A percentile compares a stretch with the other conserved stretches of the same genome.
Conservation (phyloP, 2,797 vertebrate genomes). For the Myotis vivesi region DNA sequence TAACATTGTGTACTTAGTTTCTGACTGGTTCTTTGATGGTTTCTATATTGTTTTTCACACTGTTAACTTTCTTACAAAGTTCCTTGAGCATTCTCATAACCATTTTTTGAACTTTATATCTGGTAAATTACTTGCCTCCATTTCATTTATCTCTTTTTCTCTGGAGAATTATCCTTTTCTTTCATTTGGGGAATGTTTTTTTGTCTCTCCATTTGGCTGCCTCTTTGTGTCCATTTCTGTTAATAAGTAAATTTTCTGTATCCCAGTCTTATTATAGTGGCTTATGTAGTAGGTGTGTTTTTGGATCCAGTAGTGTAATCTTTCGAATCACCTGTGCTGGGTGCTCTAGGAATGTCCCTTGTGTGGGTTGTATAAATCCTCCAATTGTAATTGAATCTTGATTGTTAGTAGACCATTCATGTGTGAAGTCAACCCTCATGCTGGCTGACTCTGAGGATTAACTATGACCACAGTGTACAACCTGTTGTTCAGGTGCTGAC, state of each 20-base stretch:
- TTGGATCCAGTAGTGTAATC: not conserved
- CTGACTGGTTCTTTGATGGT: not conserved
- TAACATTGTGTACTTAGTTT: not conserved
- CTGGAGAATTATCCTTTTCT: not conserved
- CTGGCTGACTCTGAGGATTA: not conserved
- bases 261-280: not conserved
- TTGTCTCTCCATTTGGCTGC: not conserved
- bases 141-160: not conserved
- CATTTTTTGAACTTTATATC: not conserved
- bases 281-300: not conserved
- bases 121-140: not conserved
- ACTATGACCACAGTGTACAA: not conserved
- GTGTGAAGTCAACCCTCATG: not conserved
- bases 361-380: not conserved
- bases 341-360: not conserved
- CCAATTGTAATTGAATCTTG: not conserved
- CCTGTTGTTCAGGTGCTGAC: not conserved
- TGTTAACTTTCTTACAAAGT: not conserved
- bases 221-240: not conserved
- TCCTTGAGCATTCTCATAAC: not conserved
- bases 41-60: not conserved
- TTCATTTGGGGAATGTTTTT: not conserved
- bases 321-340: not conserved
- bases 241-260: not conserved
- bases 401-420: not conserved